Percentiles rank a stretch among this genome's conserved stretches.
These are phyloP conservation scores for Epinephelus coioides DNA, from an alignment of 2,797 vertebrate species.

Conservation along the genomic window DNA sequence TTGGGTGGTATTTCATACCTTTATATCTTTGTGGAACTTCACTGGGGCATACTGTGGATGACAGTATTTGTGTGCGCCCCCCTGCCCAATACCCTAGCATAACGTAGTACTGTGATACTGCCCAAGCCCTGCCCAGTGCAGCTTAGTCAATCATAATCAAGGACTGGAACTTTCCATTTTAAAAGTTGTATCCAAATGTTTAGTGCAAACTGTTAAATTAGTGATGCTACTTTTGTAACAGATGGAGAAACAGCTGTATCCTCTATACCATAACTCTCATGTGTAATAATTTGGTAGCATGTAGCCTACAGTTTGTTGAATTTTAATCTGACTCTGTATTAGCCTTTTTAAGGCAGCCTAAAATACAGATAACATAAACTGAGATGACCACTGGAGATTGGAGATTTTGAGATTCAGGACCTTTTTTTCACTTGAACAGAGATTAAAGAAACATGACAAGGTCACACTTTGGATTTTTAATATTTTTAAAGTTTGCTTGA, in stretches of 20 bases:
- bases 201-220: not conserved
- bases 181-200: too few species aligned
- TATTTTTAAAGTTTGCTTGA: slow-evolving; percentile 14
- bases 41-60: too few species aligned
- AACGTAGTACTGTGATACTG: too few species aligned
- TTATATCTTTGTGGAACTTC: too few species aligned
- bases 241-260: not conserved
- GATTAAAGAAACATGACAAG: not conserved
- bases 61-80: too few species aligned
- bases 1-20: too few species aligned
- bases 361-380: not conserved
- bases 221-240: not conserved
- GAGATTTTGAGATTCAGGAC: not conserved
- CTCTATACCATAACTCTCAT: not conserved
- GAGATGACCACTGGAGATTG: slow-evolving; percentile 2
- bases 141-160: too few species aligned
- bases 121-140: too few species aligned
- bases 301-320: not conserved
- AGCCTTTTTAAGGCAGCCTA: not conserved
- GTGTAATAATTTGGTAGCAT: not conserved
- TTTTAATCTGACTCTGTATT: not conserved
- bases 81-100: too few species aligned
- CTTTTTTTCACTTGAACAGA: not conserved
- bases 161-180: too few species aligned
- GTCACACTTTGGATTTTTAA: not conserved